These are phyloP conservation scores for Brachirus orientalis DNA, from an alignment of 2,113 vertebrate species.

Conservation along the genomic window DNA sequence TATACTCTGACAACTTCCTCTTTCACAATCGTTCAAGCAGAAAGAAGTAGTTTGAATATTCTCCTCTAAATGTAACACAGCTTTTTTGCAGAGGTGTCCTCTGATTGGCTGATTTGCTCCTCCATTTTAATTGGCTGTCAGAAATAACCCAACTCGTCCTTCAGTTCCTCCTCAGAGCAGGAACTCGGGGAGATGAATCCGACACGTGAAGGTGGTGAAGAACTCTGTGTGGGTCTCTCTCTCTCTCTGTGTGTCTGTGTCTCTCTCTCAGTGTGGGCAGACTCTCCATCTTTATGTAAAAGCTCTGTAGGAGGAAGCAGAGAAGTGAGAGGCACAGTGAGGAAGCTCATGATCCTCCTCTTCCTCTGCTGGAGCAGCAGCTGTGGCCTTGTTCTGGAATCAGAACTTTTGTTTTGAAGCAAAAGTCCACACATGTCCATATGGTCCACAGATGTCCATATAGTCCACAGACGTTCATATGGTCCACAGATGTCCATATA, in stretches of 20 bases:
- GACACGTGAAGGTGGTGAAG: constrained; percentile 26
- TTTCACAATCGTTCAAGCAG: no score
- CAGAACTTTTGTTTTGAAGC: no score
- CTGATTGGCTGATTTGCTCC: constrained; percentile 16
- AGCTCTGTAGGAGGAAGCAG: constrained; percentile 64
- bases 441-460: no score
- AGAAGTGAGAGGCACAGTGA: constrained; percentile 26
- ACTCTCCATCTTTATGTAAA: constrained; percentile 75
- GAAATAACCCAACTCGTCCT: constrained; percentile 64
- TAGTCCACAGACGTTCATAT: no score
- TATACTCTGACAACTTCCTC: no score
- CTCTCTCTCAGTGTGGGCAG: constrained; percentile 59
- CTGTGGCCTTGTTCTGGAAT: no score
- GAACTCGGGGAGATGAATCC: constrained; percentile 43
- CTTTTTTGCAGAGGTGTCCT: no score
- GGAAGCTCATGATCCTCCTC: constrained; percentile 28
- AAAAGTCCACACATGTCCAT: no score
- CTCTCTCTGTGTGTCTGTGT: no score
- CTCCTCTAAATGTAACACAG: no score
- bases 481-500: no score
- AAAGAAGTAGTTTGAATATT: not conserved
- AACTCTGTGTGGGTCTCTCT: constrained; percentile 49
- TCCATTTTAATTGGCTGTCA: constrained; percentile 67
- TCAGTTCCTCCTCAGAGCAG: constrained; percentile 27
- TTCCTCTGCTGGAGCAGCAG: constrained; percentile 1